Evolutionary conservation across 2,888 invertebrate species (phyloP).

Genomic region (Polymixis flavicincta): DNA sequence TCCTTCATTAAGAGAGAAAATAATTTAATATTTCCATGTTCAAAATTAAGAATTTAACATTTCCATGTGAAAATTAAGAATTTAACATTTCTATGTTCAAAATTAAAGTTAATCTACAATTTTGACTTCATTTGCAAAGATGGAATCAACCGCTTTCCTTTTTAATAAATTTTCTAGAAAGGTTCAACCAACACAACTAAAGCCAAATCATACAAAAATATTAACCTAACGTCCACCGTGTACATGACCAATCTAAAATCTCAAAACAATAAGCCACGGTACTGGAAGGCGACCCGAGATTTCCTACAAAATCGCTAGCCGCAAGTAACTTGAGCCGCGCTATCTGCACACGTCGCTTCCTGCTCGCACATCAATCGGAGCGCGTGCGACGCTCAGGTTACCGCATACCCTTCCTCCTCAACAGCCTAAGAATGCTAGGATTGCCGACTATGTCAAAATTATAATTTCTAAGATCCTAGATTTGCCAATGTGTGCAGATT

Average conservation of each 20-base stretch:
- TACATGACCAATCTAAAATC: slow-evolving; percentile 36
- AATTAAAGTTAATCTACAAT: background rate
- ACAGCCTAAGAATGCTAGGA: slow-evolving; percentile 17
- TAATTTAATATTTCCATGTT: background rate
- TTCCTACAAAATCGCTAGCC: slow-evolving; percentile 36
- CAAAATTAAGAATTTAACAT: background rate
- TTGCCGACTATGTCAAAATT: slow-evolving; percentile 1
- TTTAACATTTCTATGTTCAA: too few relatives aligned
- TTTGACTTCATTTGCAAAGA: background rate
- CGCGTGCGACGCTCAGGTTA: slow-evolving; percentile 60
- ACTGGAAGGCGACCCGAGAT: slow-evolving; percentile 20
- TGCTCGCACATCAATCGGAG: slow-evolving; percentile 57
- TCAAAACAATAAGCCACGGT: slow-evolving; percentile 36
- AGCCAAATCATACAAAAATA: background rate
- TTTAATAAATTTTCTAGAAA: background rate
- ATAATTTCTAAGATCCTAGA: background rate
- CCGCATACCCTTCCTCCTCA: slow-evolving; percentile 57
- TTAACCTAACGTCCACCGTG: background rate
- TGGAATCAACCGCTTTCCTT: background rate
- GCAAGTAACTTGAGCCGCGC: slow-evolving; percentile 50
- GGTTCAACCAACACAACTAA: background rate
- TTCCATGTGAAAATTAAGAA: too few relatives aligned
- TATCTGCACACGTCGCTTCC: slow-evolving; percentile 61
- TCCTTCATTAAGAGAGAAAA: background rate
- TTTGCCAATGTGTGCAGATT: background rate